Percentiles rank a stretch among this genome's conserved stretches.
phyloP scores from a whole-genome alignment of 2,888 invertebrate species.

The Xanthorhoe designata region DNA sequence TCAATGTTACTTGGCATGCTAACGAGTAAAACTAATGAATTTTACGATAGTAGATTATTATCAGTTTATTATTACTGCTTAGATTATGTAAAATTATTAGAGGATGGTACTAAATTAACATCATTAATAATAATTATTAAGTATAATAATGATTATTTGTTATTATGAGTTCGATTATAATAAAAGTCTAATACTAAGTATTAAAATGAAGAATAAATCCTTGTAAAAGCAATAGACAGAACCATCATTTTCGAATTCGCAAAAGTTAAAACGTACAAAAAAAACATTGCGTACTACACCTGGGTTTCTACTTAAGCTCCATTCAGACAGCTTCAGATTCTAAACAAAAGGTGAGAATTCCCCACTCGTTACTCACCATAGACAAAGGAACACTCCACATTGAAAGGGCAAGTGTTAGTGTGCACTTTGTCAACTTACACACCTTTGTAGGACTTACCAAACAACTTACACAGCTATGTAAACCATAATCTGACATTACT shows the following conservation, averaged over 20 bases:
- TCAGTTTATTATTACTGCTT: conserved; percentile 8
- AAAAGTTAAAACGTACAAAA: not conserved
- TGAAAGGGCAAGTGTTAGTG: conserved; percentile 38
- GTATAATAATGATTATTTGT: not conserved
- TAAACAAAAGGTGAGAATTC: conserved; percentile 38
- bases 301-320: conserved; percentile 2
- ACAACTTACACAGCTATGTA: not conserved
- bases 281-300: not conserved
- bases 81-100: not conserved
- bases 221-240: too few relatives aligned
- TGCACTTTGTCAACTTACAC: conserved; percentile 28
- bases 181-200: too few relatives aligned
- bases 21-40: conserved; percentile 20
- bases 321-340: conserved; percentile 23
- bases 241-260: not conserved
- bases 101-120: not conserved
- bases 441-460: not conserved
- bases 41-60: conserved; percentile 17
- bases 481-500: not conserved
- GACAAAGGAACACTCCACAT: conserved; percentile 34
- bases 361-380: conserved; percentile 34
- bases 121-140: not conserved
- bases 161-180: too few relatives aligned
- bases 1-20: conserved; percentile 6
- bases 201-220: too few relatives aligned